Evolutionary conservation across 2,888 invertebrate species (phyloP).

Genomic region (Ditylenchus weischeri): DNA sequence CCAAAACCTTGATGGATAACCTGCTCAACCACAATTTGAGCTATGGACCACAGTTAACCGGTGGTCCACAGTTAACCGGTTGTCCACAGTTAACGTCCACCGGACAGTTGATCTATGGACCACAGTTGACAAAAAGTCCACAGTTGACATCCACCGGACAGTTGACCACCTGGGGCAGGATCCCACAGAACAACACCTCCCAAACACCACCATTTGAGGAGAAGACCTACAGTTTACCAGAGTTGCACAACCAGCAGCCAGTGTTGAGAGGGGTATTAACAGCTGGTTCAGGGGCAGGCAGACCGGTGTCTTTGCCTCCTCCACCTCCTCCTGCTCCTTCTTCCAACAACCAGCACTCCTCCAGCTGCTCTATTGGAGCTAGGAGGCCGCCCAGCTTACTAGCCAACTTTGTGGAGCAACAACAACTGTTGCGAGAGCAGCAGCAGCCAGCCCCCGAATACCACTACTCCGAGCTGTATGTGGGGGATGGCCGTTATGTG

Average conservation of each 20-base stretch:
- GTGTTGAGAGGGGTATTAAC: not conserved
- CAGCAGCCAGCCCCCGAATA: not conserved
- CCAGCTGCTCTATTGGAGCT: slow-evolving; percentile 14
- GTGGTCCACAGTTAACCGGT: slow-evolving; percentile 4
- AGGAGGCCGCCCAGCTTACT: slow-evolving; percentile 45
- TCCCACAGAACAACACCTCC: slow-evolving; percentile 41
- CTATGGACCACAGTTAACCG: not conserved
- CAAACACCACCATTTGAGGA: slow-evolving; percentile 37
- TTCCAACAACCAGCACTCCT: not conserved
- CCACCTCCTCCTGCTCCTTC: not conserved
- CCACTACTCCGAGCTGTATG: slow-evolving; percentile 21
- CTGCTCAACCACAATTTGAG: slow-evolving; percentile 14
- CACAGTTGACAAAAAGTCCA: not conserved
- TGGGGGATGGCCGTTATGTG: slow-evolving; percentile 46
- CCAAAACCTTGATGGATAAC: slow-evolving; percentile 17
- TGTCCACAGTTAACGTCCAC: not conserved
- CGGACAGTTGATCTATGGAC: slow-evolving; percentile 38
- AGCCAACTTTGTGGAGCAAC: slow-evolving; percentile 49
- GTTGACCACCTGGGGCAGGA: slow-evolving; percentile 59
- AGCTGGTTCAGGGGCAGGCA: not conserved
- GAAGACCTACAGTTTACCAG: slow-evolving; percentile 40
- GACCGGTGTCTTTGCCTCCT: not conserved
- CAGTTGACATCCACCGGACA: slow-evolving; percentile 4
- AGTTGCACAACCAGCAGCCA: slow-evolving; percentile 3
- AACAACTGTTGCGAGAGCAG: slow-evolving; percentile 17